Conservation (phyloP, 2,113 vertebrate species). For the Rallus limicola region DNA sequence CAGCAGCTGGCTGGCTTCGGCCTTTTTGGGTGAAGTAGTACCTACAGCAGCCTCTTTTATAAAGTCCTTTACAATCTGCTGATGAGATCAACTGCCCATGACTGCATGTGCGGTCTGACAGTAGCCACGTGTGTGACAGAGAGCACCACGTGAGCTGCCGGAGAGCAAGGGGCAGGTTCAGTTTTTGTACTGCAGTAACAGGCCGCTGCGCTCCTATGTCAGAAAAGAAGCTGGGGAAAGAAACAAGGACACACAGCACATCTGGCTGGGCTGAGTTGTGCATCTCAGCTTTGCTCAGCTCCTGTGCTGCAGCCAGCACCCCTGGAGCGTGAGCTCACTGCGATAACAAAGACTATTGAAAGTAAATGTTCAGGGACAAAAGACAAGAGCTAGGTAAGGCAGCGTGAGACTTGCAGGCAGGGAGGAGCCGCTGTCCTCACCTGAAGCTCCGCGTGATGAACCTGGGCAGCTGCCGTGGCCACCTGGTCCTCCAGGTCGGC, state of each 20-base stretch:
- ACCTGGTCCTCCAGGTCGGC: conserved; percentile 93
- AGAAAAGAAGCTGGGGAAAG: neutral
- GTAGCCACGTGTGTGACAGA: fast-evolving
- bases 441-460: conserved; percentile 94
- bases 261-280: neutral
- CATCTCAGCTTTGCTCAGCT: neutral
- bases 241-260: neutral
- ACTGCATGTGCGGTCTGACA: neutral
- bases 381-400: neutral
- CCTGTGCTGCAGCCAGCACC: neutral
- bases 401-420: neutral
- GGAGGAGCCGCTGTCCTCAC: conserved; percentile 67
- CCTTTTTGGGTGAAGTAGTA: neutral
- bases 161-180: neutral
- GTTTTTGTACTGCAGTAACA: neutral
- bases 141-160: fast-evolving
- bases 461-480: conserved; percentile 91
- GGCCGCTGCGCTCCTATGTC: neutral
- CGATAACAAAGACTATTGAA: neutral
- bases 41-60: neutral
- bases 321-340: no score
- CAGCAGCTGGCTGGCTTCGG: neutral
- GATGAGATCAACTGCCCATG: neutral
- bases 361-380: fast-evolving
- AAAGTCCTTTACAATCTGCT: neutral